These are phyloP conservation scores for Rhaphigaster nebulosa DNA, from an alignment of 2,888 invertebrate species.

Conservation along the genomic window DNA sequence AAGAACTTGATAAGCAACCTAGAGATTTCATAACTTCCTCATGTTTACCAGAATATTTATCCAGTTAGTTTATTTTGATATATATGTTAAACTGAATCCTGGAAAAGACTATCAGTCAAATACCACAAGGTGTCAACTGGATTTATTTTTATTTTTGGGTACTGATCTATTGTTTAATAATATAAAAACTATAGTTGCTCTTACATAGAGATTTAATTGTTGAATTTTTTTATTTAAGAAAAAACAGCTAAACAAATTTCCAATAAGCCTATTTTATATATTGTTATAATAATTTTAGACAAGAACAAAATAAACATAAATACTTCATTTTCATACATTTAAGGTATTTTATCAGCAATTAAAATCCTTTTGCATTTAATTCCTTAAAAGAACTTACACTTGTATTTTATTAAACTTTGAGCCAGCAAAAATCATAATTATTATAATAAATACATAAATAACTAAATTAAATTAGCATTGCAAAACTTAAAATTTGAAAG, in stretches of 20 bases:
- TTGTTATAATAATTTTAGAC: not conserved
- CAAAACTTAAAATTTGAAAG: not conserved
- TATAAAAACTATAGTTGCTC: not conserved
- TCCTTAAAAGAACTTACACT: not conserved
- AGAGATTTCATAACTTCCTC: too few relatives aligned
- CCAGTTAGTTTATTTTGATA: too few relatives aligned
- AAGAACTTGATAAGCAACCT: too few relatives aligned
- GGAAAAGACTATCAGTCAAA: too few relatives aligned
- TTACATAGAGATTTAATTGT: not conserved
- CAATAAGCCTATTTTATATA: not conserved
- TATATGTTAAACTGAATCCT: too few relatives aligned
- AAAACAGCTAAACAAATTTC: not conserved
- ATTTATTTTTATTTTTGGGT: too few relatives aligned
- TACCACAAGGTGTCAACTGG: too few relatives aligned
- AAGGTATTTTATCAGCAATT: not conserved
- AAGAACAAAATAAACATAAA: not conserved
- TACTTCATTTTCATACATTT: not conserved
- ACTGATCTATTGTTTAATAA: not conserved
- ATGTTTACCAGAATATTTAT: too few relatives aligned
- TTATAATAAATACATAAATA: not conserved
- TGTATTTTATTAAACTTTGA: not conserved
- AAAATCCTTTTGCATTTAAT: not conserved
- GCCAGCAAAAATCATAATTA: not conserved
- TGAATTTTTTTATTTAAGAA: not conserved
- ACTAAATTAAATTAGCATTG: not conserved